Conservation (phyloP, 1,140 invertebrate species). For the Drosophila pandora region DNA sequence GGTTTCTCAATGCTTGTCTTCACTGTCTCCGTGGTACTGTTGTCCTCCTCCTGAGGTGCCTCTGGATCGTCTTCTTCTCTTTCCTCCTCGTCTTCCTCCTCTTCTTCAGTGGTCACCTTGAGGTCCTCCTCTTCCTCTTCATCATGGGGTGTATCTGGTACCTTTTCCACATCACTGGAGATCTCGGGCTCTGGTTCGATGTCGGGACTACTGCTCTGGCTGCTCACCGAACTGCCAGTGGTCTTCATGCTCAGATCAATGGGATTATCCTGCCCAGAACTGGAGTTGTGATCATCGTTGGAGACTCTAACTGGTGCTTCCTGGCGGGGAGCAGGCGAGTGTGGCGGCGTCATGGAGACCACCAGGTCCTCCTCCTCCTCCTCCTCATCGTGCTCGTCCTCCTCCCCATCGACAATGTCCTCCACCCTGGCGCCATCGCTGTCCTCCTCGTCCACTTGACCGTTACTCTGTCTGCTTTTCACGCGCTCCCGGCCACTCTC, state of each 20-base stretch:
- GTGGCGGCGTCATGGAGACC: slow-evolving; percentile 83
- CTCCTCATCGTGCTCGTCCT: slow-evolving; percentile 29
- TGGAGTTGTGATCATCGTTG: slow-evolving; percentile 6
- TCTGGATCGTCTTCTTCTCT: slow-evolving; percentile 37
- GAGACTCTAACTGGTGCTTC: neutral
- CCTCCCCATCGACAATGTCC: slow-evolving; percentile 1
- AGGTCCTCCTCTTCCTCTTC: slow-evolving; percentile 39
- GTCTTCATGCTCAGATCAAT: slow-evolving; percentile 91
- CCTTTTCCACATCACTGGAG: slow-evolving; percentile 49
- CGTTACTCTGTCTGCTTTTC: slow-evolving; percentile 73
- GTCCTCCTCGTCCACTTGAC: slow-evolving; percentile 54
- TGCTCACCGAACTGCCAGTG: slow-evolving; percentile 84
- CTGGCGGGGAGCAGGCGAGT: slow-evolving; percentile 60
- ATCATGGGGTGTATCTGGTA: slow-evolving; percentile 26
- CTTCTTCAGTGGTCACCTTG: slow-evolving; percentile 32
- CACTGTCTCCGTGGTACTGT: slow-evolving; percentile 39
- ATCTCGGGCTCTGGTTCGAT: slow-evolving; percentile 52
- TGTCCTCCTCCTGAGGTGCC: slow-evolving; percentile 43
- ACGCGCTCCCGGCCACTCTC: slow-evolving; percentile 72
- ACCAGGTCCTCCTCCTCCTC: slow-evolving; percentile 72
- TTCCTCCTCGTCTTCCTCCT: slow-evolving; percentile 82
- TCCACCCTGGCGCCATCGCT: slow-evolving; percentile 14
- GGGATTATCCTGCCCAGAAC: slow-evolving; percentile 88
- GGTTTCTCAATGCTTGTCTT: slow-evolving; percentile 65
- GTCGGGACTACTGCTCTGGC: slow-evolving; percentile 39